Base-by-base conservation (phyloP, 1,140 invertebrate genomes). In the Pachyrhynchus sulphureomaculatus region DNA sequence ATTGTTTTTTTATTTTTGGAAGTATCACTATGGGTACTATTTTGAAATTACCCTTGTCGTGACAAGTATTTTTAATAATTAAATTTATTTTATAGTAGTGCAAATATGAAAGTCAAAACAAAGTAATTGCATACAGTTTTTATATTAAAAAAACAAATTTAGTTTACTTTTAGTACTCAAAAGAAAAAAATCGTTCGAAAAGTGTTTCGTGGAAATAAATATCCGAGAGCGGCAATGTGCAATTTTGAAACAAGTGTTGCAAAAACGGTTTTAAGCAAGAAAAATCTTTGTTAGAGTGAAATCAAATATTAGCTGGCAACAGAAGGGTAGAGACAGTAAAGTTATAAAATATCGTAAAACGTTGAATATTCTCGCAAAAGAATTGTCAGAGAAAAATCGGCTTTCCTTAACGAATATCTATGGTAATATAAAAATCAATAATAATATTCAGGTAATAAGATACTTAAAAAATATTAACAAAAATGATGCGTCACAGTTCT, bases 231-330 rank as follows among this genome's bases (percentile, higher is more conserved):
- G 44, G 58, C 58, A 42, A 61, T 44, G 58, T 61, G 58, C 58
- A 61, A 61, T 61, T 61, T 61, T 42, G 48, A 41, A 55, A 52
- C 48, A 6, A 61, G 53, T 48, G 52, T 48, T 61, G 44, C 17
- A 36, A 61, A 59, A 59, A 15, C 47, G 56, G 45, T 49, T 59
- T 59, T 59, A 49, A 59, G 49, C 58, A 61, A 61, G 58, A 61
- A 61, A 59, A 61, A 61, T 61, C 58, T 52, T 61, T 61, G 58
- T 61, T 61, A 44, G 37, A 61, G 34, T 37, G 24, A 44, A 61
- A 61, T 61, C 58, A 44, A 61, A 61, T 61, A 61, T 61, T 45
- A 61, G 58, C 58, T 52, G 58, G 58, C 37, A 53, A 61, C 58
- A 61, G 58, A 47, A 23, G 58, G 58, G 17, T 29, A 53, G 20